A percentile compares a stretch with the other conserved stretches of the same genome.
Evolutionary conservation across 2,797 vertebrate species (phyloP).

Genomic region (Picus viridis): DNA sequence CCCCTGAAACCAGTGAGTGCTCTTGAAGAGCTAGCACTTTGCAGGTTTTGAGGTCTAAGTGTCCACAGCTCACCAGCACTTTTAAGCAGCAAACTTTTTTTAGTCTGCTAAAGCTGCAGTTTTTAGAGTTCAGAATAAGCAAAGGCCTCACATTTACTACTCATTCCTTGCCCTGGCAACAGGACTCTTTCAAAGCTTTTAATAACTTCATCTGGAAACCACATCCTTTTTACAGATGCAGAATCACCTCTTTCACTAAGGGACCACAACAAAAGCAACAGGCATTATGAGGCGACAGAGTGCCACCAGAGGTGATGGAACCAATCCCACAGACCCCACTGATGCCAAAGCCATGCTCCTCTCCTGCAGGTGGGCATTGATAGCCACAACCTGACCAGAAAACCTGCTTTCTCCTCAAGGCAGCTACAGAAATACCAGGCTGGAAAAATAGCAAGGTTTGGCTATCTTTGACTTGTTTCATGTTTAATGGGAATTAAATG

Average conservation of each 20-base stretch:
- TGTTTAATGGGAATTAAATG: not conserved
- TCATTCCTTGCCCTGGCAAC: not conserved
- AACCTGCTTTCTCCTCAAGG: not conserved
- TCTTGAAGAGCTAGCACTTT: not conserved
- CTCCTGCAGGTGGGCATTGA: not conserved
- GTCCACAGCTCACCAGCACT: not conserved
- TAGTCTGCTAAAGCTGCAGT: not conserved
- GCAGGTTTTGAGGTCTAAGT: not conserved
- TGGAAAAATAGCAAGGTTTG: not conserved
- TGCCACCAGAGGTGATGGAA: not conserved
- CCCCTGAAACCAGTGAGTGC: not conserved
- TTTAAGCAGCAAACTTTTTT: not conserved
- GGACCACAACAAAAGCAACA: not conserved
- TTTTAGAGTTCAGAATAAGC: not conserved
- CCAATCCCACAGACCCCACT: rapidly evolving
- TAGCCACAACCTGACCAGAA: not conserved
- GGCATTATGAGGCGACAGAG: rapidly evolving
- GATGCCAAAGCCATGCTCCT: rapidly evolving
- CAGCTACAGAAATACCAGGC: not conserved
- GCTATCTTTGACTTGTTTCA: not conserved
- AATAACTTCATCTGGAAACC: not conserved
- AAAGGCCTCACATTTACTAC: not conserved
- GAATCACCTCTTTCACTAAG: not conserved
- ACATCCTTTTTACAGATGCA: not conserved
- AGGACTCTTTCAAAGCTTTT: not conserved